Base-by-base conservation (phyloP, 2,888 invertebrate genomes). In the Gerosis bhagava region DNA sequence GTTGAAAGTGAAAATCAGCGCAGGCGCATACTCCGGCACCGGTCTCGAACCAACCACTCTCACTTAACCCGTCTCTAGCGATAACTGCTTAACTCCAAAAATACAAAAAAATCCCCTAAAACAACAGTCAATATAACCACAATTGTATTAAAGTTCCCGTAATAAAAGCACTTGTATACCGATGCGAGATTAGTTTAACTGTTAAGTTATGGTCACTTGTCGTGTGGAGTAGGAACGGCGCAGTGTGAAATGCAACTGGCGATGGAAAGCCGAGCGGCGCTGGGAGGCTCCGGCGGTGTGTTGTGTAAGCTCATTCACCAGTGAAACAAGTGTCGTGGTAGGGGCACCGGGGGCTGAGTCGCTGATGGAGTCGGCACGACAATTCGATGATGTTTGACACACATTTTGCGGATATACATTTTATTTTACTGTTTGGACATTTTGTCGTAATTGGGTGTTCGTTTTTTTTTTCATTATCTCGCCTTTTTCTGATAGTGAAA, bases 1-100 rank as follows among this genome's bases (percentile, higher is more conserved):
- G 73, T 78, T 76, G 86, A 86, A 84, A 84, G 86, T 82, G 84
- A 84, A 86, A 83, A 70, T 72, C 67, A 63, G 70, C 64, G 68
- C 57, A 56, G 65, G 60, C 60, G 78, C 84, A 84, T 82, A 59
- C 80, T 73, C 69, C 71, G 70, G 62, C 65, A 70, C 69, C 77
- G 80, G 81, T 77, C 72, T 71, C 69, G 63, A 41, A 29, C 36
- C 70, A 60, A 66, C 66, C 77, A 71, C 78, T 73, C 75, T 73
- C 79, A 74, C 77, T 73, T n/a, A n/a, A n/a, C n/a, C n/a, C n/a
- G n/a, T n/a, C n/a, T n/a, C n/a, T n/a, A n/a, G n/a, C n/a, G n/a
- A n/a, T n/a, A n/a, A n/a, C n/a, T n/a, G n/a, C n/a, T n/a, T n/a
- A n/a, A n/a, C n/a, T n/a, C n/a, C n/a, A n/a, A n/a, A n/a, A n/a